These are phyloP conservation scores for Himantopus leucocephalus DNA, from an alignment of 2,113 vertebrate genomes.

Conservation along the genomic window DNA sequence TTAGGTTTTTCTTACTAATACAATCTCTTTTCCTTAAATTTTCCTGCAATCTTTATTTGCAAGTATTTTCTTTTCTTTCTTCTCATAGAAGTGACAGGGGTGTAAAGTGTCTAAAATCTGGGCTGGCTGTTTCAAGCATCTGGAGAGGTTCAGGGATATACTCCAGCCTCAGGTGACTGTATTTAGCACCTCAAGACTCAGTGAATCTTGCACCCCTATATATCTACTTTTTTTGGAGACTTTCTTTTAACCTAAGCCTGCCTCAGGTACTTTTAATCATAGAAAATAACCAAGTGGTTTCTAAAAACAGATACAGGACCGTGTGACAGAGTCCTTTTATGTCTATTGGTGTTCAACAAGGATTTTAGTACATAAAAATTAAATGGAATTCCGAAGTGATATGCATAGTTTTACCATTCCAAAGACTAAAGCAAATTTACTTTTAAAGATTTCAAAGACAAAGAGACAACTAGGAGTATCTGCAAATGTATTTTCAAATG, in stretches of 20 bases:
- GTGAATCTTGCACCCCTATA: fast-evolving
- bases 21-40: neutral
- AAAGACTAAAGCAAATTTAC: neutral
- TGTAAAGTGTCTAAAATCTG: neutral
- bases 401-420: neutral
- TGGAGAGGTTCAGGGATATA: neutral
- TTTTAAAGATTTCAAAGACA: neutral
- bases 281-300: neutral
- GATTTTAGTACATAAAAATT: neutral
- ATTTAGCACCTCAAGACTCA: neutral
- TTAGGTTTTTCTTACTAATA: neutral
- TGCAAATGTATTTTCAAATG: neutral
- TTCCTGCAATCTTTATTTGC: neutral
- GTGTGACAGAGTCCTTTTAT: neutral
- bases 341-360: neutral
- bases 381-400: neutral
- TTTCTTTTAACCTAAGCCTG: neutral
- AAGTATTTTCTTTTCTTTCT: neutral
- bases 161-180: neutral
- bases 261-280: neutral
- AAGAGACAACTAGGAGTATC: neutral
- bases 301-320: neutral
- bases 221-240: fast-evolving
- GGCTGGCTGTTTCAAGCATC: neutral
- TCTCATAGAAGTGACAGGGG: neutral